Conservation (phyloP, 2,797 vertebrate species). For the Nannoperca australis region DNA sequence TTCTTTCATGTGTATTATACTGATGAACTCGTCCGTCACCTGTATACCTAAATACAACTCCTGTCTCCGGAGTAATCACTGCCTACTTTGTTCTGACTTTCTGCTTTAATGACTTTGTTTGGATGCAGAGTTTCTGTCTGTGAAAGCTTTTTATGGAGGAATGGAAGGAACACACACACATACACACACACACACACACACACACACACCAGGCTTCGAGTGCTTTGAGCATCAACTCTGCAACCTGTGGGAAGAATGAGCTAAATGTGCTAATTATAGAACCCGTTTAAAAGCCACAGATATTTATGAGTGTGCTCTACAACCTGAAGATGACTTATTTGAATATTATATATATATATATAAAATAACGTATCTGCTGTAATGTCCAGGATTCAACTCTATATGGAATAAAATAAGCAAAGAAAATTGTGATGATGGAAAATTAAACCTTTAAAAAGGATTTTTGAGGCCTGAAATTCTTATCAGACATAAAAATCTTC, state of each 20-base stretch:
- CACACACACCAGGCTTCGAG: conserved; percentile 20
- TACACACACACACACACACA: no score
- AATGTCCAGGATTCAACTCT: neutral
- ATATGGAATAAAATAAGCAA: neutral
- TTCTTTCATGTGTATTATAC: neutral
- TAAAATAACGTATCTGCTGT: neutral
- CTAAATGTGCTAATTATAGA: conserved; percentile 57
- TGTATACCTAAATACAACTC: neutral
- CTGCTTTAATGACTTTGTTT: conserved; percentile 71
- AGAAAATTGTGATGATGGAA: no score
- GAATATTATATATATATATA: no score
- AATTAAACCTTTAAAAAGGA: neutral
- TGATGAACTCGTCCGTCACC: conserved; percentile 10
- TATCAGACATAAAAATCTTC: neutral
- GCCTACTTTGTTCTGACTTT: conserved; percentile 26
- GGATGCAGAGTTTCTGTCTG: conserved; percentile 63
- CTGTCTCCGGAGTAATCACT: conserved; percentile 34
- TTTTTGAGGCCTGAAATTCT: neutral
- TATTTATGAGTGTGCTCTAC: conserved; percentile 43
- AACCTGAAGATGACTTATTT: conserved; percentile 18
- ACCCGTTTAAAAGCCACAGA: conserved; percentile 61
- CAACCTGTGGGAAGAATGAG: conserved; percentile 61
- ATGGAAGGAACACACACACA: conserved; percentile 50
- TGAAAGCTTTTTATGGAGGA: conserved; percentile 62
- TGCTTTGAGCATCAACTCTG: conserved; percentile 34